These are phyloP conservation scores for Neocloeon triangulifer DNA, from an alignment of 1,140 invertebrate genomes.

Conservation along the genomic window DNA sequence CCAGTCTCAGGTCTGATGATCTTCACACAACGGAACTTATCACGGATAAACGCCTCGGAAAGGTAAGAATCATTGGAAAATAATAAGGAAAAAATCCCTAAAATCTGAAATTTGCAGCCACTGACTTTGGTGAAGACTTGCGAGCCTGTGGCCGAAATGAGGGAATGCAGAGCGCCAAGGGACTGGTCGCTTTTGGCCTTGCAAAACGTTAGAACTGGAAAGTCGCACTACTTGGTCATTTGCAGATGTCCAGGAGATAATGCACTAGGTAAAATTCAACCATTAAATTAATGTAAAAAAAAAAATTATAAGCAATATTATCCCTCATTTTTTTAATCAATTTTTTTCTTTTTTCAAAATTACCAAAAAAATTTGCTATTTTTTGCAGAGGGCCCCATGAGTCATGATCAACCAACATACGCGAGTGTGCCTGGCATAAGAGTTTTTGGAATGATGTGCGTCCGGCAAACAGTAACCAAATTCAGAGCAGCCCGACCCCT, in stretches of 20 bases:
- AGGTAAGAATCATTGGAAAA: constrained; percentile 24
- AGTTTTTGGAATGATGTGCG: constrained; percentile 86
- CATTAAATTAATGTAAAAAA: neutral
- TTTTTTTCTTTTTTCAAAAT: neutral
- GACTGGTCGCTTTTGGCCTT: constrained; percentile 82
- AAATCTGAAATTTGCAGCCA: constrained; percentile 25
- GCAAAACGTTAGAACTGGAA: constrained; percentile 77
- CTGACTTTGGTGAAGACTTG: constrained; percentile 82
- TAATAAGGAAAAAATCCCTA: neutral
- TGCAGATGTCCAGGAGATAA: constrained; percentile 69
- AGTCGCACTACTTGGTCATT: constrained; percentile 83
- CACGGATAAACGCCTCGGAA: constrained; percentile 55
- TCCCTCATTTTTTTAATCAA: too few species aligned
- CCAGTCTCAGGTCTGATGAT: constrained; percentile 67
- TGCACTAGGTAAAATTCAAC: constrained; percentile 38
- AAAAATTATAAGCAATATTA: neutral
- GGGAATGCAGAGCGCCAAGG: constrained; percentile 60
- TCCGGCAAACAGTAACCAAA: constrained; percentile 24
- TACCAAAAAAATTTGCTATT: neutral
- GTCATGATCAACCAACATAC: constrained; percentile 79
- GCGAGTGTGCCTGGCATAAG: constrained; percentile 77
- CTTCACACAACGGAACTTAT: constrained; percentile 73
- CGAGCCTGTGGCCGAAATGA: constrained; percentile 69
- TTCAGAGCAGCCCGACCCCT: neutral
- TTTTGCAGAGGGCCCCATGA: constrained; percentile 65